Evolutionary conservation across 1,140 invertebrate species (phyloP).

Genomic region (Macrobrachium nipponense): DNA sequence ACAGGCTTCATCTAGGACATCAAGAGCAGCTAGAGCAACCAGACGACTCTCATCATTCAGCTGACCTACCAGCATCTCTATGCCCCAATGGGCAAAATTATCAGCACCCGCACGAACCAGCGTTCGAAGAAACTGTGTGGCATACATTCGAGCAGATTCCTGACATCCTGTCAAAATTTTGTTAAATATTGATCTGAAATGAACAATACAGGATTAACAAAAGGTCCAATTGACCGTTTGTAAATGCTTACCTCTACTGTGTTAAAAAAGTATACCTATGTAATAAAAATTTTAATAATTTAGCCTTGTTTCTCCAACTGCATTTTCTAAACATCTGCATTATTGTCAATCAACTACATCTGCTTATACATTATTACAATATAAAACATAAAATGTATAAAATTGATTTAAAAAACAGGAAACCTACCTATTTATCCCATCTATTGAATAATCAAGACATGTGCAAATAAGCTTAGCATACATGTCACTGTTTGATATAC

Average conservation of each 20-base stretch:
- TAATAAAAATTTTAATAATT: no score
- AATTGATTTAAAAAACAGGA: conserved; percentile 66
- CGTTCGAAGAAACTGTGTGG: conserved; percentile 89
- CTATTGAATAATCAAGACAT: conserved; percentile 84
- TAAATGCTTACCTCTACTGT: no score
- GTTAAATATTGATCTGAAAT: conserved; percentile 74
- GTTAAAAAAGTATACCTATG: not conserved
- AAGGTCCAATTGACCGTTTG: no score
- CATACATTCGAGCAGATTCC: conserved; percentile 86
- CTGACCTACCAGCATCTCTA: conserved; percentile 84
- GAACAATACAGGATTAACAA: not conserved
- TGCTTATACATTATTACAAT: not conserved
- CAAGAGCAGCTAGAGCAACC: conserved; percentile 82
- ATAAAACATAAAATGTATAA: not conserved
- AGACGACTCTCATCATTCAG: conserved; percentile 82
- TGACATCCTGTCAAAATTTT: conserved; percentile 76
- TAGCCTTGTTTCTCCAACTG: no score
- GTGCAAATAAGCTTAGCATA: conserved; percentile 94
- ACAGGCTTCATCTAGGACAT: conserved; percentile 91
- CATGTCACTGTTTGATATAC: conserved; percentile 87
- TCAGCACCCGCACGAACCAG: conserved; percentile 79
- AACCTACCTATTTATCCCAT: conserved; percentile 77
- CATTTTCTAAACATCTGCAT: no score
- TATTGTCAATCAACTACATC: not conserved
- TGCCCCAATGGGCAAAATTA: conserved; percentile 82